Percentiles rank a stretch among this genome's conserved stretches.
phyloP scores from a whole-genome alignment of 2,888 invertebrate species.

The Tuberolachnus salignus region DNA sequence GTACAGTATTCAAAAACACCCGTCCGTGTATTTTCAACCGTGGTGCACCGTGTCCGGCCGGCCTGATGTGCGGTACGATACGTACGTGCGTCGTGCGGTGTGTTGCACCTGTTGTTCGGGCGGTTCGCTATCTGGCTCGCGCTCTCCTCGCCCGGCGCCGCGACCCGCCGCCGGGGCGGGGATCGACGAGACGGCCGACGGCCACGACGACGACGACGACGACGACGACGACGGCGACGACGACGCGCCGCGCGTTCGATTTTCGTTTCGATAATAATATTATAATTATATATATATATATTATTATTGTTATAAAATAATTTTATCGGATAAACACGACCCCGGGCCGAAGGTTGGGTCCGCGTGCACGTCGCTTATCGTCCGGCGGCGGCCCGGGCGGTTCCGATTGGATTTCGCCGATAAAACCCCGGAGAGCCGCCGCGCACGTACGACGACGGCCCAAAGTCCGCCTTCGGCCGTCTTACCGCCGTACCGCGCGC shows the following conservation, averaged over 20 bases:
- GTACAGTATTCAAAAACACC: too few species aligned
- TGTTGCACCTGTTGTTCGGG: not conserved
- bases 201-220: not conserved
- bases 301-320: not conserved
- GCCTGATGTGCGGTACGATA: not conserved
- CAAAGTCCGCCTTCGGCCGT: too few species aligned
- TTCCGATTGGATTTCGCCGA: not conserved
- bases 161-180: too few species aligned
- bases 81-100: not conserved
- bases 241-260: not conserved
- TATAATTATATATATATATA: not conserved
- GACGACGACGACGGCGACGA: not conserved
- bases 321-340: constrained; percentile 1
- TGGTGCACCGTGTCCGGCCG: too few species aligned
- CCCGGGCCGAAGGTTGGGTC: not conserved
- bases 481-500: too few species aligned
- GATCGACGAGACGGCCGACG: too few species aligned
- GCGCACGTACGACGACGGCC: too few species aligned
- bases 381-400: not conserved
- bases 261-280: not conserved
- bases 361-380: not conserved
- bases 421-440: too few species aligned
- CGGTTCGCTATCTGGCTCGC: too few species aligned
- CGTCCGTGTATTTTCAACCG: too few species aligned
- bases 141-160: not conserved